Base-by-base conservation (phyloP, 2,888 invertebrate species). In the Conops quadrifasciatus region DNA sequence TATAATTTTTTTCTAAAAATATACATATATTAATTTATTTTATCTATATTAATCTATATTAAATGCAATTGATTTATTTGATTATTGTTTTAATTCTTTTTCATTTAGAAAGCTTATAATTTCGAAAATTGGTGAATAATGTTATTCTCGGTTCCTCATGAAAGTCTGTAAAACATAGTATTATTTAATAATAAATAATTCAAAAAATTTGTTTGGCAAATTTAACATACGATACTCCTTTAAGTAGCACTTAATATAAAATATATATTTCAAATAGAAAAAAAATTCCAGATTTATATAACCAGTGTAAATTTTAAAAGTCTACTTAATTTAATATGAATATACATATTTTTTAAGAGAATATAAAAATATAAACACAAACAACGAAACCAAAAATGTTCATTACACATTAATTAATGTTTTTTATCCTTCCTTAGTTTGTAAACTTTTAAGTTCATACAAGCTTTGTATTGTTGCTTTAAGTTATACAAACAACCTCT, bases 351-450 rank as follows among this genome's bases (percentile, higher is more conserved):
- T 36, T 36, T 36, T 36, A 36, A 36, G 36, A 9, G 9, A 7
- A 36, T 36, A 36, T 36, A 7, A 36, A 36, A 36, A 36, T 4
- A 36, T 36, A 36, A 36, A 36, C 36, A 36, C 9, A 36, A 36
- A 16, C 16, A 60, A 67, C 47, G 28, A 59, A 60, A 60, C 59
- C 67, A 59, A 67, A 67, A 49, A 67, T 67, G 59, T 67, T 59
- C 49, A 59, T 60, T 30, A 49, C 28, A 49, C 59, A 53, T 60
- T 26, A 59, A 47, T 53, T 53, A 28, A 19, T 67, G 19, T 30
- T 3, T 43, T 1, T 19, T 21, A 30, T 66, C 28, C 28, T 67
- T 67, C 59, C 59, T 60, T 47, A 49, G 30, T 49, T 19, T 30
- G n/a, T 24, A 45, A n/a, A 49, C 2, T n/a, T 49, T n/a, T 53